Evolutionary conservation across 2,113 vertebrate species (phyloP), one percentile per base, ranked within the genome.

Genomic region (Chitala chitala): DNA sequence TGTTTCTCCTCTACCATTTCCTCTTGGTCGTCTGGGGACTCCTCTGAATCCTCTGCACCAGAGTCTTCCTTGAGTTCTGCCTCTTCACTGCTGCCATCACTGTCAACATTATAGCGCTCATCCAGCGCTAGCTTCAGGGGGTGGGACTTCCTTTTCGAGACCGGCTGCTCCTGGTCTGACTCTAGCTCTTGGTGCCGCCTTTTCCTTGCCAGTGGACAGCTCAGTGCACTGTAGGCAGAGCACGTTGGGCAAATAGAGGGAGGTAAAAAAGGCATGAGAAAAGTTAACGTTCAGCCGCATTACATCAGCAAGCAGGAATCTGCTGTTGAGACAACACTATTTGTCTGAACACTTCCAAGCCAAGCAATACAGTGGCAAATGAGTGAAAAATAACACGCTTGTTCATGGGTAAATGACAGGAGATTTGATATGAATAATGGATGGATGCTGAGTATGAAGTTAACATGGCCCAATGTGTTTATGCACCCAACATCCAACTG

Each of bases 161-260:
- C 84, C 22, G 92, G 90, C 38, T 91, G 90, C 66, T 87, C 86
- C 3, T 78, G n/a, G 50, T 94, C 93, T 0, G 90, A 86, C 80
- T 94, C 93, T 0, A 85, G 80, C 12, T 94, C 94, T 78, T 95
- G 92, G 53, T 94, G 87, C 74, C 94, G 95, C 75, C 96, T 93
- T 82, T 98, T 99, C 84, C 96, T 93, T 64, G 95, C 96, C 40
- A 98, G 84, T 6, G 97, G 96, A 85, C 96, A 98, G 73, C 94
- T 96, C 80, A 97, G 89, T 78, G 94, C 84, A 86, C 95, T 98
- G 75, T 61, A 24, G 63, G 42, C 33, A 33, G 76, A 53, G 10
- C 7, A 70, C 26, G 22, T 26, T 20, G 22, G 29, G 48, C 44
- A 38, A 9, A 38, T 3, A 31, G 50, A 36, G 15, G 66, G 15